These are phyloP conservation scores for Drosophila sp. DNA, from an alignment of 1,140 invertebrate genomes.

Conservation along the genomic window DNA sequence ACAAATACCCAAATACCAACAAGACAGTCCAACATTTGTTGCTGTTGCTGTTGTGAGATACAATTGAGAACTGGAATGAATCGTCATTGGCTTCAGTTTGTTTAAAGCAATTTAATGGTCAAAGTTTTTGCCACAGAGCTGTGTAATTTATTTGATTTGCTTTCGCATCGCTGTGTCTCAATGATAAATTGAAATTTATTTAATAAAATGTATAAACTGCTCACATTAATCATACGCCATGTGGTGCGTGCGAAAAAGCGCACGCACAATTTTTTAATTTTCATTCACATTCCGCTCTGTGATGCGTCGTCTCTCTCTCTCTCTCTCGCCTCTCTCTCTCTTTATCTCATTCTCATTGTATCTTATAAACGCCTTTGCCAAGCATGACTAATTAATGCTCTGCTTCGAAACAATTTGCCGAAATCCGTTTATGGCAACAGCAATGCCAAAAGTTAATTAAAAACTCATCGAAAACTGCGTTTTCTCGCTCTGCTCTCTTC, in stretches of 20 bases:
- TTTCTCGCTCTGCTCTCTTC: background rate
- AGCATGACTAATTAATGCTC: constrained; percentile 36
- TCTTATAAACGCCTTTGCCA: background rate
- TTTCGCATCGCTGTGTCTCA: constrained; percentile 31
- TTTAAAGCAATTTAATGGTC: constrained; percentile 73
- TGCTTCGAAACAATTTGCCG: constrained; percentile 34
- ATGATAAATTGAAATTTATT: constrained; percentile 82
- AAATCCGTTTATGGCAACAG: constrained; percentile 51
- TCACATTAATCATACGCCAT: constrained; percentile 77
- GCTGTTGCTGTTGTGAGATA: background rate
- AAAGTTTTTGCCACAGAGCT: constrained; percentile 65
- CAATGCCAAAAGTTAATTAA: constrained; percentile 71
- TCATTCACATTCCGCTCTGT: constrained; percentile 5
- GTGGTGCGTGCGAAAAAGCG: constrained; percentile 45
- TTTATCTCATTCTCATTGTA: no score
- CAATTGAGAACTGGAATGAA: background rate
- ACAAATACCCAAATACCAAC: constrained; percentile 37
- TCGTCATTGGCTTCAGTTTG: constrained; percentile 68
- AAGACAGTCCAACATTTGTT: constrained; percentile 14
- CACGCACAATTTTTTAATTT: constrained; percentile 27
- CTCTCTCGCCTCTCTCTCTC: no score
- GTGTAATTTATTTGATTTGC: constrained; percentile 78
- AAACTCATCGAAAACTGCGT: constrained; percentile 40
- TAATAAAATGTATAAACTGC: constrained; percentile 54
- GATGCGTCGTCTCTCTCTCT: background rate